Conservation (phyloP, 2,888 invertebrate genomes). For the Morpho helenor region DNA sequence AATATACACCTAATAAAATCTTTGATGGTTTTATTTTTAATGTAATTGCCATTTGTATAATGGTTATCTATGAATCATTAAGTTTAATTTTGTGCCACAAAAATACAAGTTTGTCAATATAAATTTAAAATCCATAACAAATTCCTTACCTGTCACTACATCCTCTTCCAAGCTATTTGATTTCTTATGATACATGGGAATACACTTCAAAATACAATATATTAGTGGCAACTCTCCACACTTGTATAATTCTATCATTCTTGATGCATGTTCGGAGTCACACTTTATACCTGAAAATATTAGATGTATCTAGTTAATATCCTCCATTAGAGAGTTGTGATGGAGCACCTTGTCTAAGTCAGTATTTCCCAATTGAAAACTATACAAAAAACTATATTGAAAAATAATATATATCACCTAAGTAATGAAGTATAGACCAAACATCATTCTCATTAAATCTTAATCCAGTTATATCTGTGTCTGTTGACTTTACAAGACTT, state of each 20-base stretch:
- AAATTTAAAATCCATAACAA: too few relatives aligned
- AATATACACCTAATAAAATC: too few relatives aligned
- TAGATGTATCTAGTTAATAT: too few relatives aligned
- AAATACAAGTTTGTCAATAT: too few relatives aligned
- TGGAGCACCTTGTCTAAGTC: too few relatives aligned
- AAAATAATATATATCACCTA: conserved; percentile 42
- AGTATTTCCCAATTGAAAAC: too few relatives aligned
- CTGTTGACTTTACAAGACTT: conserved; percentile 39
- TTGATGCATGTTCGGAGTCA: conserved; percentile 53
- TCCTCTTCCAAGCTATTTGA: conserved; percentile 20
- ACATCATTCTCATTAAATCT: conserved; percentile 66
- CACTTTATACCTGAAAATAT: conserved; percentile 52
- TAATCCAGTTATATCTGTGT: conserved; percentile 36
- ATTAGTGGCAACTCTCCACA: conserved; percentile 45
- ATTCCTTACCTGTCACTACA: conserved; percentile 29
- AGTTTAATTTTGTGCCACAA: too few relatives aligned
- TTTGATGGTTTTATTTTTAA: too few relatives aligned
- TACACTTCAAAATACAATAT: conserved; percentile 52
- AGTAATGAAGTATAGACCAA: conserved; percentile 68
- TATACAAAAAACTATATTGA: too few relatives aligned
- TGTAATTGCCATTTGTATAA: too few relatives aligned
- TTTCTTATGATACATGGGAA: conserved; percentile 28
- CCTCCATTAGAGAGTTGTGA: too few relatives aligned
- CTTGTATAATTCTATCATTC: conserved; percentile 51
- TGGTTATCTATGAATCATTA: too few relatives aligned